Conservation (phyloP, 53 echinoderm and acorn worm genomes). For the Patiria pectinifera region DNA sequence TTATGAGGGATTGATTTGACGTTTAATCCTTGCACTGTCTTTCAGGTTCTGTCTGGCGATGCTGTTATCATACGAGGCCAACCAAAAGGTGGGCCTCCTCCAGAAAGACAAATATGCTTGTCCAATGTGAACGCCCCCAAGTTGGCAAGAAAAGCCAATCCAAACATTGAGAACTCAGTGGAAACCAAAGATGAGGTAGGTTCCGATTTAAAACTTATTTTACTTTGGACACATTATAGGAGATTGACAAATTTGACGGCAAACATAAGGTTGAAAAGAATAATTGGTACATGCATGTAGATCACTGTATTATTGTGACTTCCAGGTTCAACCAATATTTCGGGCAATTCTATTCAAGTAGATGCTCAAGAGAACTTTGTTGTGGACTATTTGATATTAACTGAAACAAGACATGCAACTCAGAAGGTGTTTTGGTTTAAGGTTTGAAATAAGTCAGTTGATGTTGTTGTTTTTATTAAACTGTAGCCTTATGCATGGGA, state of each 20-base stretch:
- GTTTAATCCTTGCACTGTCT: too few relatives aligned
- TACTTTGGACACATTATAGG: not conserved
- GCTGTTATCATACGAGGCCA: constrained; percentile 94
- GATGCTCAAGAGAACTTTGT: not conserved
- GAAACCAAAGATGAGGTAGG: constrained; percentile 92
- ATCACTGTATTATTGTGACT: too few relatives aligned
- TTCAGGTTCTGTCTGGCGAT: constrained; percentile 96
- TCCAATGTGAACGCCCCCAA: constrained; percentile 93
- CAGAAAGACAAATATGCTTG: constrained; percentile 92
- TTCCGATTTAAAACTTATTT: constrained; percentile 1
- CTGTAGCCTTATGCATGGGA: constrained; percentile 97
- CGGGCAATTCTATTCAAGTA: not conserved
- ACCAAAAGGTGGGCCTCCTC: constrained; percentile 92
- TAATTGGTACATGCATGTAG: too few relatives aligned
- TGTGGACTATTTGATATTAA: not conserved
- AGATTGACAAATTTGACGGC: too few relatives aligned
- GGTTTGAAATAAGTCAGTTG: not conserved
- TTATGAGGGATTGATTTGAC: too few relatives aligned
- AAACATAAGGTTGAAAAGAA: too few relatives aligned
- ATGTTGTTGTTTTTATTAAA: not conserved
- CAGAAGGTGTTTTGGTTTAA: not conserved
- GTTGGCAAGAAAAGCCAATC: constrained; percentile 86
- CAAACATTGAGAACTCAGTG: constrained; percentile 78
- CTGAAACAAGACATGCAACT: not conserved
- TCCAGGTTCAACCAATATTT: too few relatives aligned